Percentiles rank a stretch among this genome's conserved stretches.
These are phyloP conservation scores for Salticus scenicus DNA, from an alignment of 2,888 invertebrate species.

Conservation along the genomic window DNA sequence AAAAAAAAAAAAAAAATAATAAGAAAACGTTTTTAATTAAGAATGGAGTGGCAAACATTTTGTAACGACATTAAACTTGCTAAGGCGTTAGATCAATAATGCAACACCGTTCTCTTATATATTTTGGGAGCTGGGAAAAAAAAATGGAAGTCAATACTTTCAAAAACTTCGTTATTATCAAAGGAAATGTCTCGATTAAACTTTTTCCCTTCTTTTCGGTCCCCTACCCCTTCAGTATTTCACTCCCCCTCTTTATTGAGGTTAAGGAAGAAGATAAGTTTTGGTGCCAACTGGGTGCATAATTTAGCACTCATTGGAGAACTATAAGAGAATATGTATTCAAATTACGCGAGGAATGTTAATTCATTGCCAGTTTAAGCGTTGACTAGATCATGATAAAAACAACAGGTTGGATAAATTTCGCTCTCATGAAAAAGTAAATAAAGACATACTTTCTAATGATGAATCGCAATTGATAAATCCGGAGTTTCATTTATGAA, in stretches of 20 bases:
- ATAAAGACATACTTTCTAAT: not conserved
- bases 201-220: conserved; percentile 31
- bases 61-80: conserved; percentile 69
- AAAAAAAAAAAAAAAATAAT: conserved; percentile 64
- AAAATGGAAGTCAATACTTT: conserved; percentile 69
- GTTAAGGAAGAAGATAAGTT: conserved; percentile 65
- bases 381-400: conserved; percentile 9
- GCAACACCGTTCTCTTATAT: conserved; percentile 61
- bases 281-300: conserved; percentile 50
- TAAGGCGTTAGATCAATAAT: conserved; percentile 67
- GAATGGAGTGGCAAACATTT: conserved; percentile 69
- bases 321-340: conserved; percentile 52
- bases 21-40: conserved; percentile 70
- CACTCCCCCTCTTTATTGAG: conserved; percentile 52
- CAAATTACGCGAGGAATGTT: conserved; percentile 40
- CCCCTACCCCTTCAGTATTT: conserved; percentile 9
- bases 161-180: conserved; percentile 70
- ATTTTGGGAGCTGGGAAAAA: conserved; percentile 55
- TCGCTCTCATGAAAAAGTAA: not conserved
- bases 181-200: conserved; percentile 70
- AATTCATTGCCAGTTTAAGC: conserved; percentile 19
- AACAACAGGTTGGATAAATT: not conserved
- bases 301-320: conserved; percentile 66
- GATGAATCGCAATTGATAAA: too few relatives aligned
- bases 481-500: too few relatives aligned